These are phyloP conservation scores for Drosophila anomalata DNA, from an alignment of 2,888 invertebrate species.

Conservation along the genomic window DNA sequence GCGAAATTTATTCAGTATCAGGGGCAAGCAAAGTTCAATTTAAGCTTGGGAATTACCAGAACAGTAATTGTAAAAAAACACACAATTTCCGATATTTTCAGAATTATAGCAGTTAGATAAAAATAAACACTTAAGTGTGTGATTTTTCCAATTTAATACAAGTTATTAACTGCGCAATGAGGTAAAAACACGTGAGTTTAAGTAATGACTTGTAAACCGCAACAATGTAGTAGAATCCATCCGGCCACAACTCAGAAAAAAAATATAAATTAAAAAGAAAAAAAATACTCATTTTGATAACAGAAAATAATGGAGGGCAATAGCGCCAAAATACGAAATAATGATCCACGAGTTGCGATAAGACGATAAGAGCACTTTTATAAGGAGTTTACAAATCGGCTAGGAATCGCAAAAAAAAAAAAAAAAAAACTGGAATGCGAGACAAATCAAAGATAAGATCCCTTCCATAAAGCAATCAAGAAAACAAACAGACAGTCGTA, in stretches of 20 bases:
- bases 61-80: too few species aligned
- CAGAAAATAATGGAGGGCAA: conserved; percentile 13
- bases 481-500: background rate
- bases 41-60: conserved; percentile 5
- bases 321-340: conserved; percentile 22
- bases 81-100: background rate
- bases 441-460: conserved; percentile 14
- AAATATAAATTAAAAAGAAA: background rate
- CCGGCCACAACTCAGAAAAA: conserved; percentile 6
- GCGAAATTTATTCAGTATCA: background rate
- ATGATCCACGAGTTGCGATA: conserved; percentile 31
- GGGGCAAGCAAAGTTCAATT: background rate
- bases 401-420: conserved; percentile 4
- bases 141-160: background rate
- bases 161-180: conserved; percentile 23
- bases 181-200: conserved; percentile 20
- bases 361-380: conserved; percentile 24
- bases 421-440: conserved; percentile 19
- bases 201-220: conserved; percentile 13
- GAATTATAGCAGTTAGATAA: background rate
- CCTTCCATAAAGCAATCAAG: background rate
- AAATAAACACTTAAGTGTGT: background rate
- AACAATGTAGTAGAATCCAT: conserved; percentile 26
- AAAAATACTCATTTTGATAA: conserved; percentile 21
- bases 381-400: conserved; percentile 13